Conservation (phyloP, 2,113 vertebrate species). For the Halcyon malimbica region DNA sequence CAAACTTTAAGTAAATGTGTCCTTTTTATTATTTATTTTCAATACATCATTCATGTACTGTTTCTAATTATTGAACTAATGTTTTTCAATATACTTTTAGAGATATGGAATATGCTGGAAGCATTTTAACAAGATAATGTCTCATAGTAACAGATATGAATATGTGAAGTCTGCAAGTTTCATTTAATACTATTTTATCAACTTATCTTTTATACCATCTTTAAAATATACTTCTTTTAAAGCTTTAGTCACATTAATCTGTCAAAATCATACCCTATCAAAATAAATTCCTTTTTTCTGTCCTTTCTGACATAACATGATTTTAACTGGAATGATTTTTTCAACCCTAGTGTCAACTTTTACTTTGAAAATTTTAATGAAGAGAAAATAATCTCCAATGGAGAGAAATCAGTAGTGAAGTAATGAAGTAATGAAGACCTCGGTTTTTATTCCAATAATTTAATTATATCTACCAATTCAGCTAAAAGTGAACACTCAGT, state of each 20-base stretch:
- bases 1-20: not conserved
- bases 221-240: not conserved
- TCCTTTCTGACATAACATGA: fast-evolving
- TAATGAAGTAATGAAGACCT: not conserved
- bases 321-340: not conserved
- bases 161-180: not conserved
- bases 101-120: not conserved
- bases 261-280: not conserved
- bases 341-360: not conserved
- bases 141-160: not conserved
- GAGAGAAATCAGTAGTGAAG: not conserved
- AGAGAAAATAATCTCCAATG: not conserved
- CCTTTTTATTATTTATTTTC: not conserved
- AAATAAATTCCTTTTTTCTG: not conserved
- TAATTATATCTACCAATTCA: not conserved
- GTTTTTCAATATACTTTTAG: not conserved
- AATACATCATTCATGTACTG: not conserved
- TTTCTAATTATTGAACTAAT: not conserved
- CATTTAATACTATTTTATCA: not conserved
- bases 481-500: not conserved
- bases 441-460: not conserved
- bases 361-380: not conserved
- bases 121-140: not conserved
- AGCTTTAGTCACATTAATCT: not conserved
- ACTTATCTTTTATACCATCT: not conserved